Conservation (phyloP, 92 coral and sea anemone species). For the Nematostella vectensis region DNA sequence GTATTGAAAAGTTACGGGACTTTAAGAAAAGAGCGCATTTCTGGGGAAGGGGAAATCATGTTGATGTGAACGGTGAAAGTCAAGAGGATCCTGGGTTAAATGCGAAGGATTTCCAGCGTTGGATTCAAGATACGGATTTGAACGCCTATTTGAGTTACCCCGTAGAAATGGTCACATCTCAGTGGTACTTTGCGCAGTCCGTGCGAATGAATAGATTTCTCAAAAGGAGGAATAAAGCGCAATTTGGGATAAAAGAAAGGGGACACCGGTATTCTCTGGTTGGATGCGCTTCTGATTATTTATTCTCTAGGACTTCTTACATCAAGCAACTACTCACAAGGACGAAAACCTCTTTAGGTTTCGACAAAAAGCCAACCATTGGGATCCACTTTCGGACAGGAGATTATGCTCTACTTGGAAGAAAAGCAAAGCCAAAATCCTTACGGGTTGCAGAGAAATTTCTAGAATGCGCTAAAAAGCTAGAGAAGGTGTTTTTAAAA, state of each 20-base stretch:
- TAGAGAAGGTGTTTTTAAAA: slow-evolving; percentile 23
- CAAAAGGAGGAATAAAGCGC: slow-evolving; percentile 8
- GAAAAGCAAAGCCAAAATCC: slow-evolving; percentile 6
- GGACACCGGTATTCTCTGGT: slow-evolving; percentile 41
- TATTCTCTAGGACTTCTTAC: slow-evolving; percentile 29
- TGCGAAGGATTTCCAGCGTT: slow-evolving; percentile 13
- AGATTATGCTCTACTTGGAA: slow-evolving; percentile 21
- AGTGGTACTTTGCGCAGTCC: slow-evolving; percentile 56
- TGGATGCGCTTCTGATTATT: slow-evolving; percentile 66
- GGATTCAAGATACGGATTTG: slow-evolving; percentile 36
- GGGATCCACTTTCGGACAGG: slow-evolving; percentile 71
- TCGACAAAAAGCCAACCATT: slow-evolving; percentile 31
- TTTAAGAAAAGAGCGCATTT: slow-evolving; percentile 32
- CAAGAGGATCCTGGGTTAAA: slow-evolving; percentile 5
- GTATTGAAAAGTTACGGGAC: slow-evolving; percentile 16
- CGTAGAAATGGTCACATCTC: slow-evolving; percentile 46
- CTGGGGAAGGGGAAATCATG: slow-evolving; percentile 52
- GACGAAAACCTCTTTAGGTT: slow-evolving; percentile 18
- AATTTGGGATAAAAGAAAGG: slow-evolving; percentile 20
- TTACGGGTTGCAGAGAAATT: slow-evolving; percentile 22
- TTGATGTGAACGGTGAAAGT: slow-evolving; percentile 11
- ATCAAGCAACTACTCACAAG: slow-evolving; percentile 14
- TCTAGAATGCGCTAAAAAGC: slow-evolving; percentile 43
- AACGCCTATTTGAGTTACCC: slow-evolving; percentile 24
- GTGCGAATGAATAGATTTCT: slow-evolving; percentile 35